Base-by-base conservation (phyloP, 2,797 vertebrate genomes). In the Poeciliopsis paucimaculata region DNA sequence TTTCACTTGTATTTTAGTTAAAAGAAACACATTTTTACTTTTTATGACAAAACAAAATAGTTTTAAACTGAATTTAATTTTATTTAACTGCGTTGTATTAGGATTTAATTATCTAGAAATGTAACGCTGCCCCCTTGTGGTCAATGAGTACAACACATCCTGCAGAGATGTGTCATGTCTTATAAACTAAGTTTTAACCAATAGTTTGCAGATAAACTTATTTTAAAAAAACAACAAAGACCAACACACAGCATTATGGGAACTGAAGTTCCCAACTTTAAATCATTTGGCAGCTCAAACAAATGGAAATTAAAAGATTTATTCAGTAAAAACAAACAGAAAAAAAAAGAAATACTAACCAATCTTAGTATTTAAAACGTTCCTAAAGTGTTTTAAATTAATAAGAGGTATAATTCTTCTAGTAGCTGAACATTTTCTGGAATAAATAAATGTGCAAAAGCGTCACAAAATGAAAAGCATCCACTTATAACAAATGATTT, bases 381-480 rank as follows among this genome's bases (percentile, higher is more conserved):
- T 68, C 12, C 23, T 31, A 84, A 86, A 85, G 13, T 43, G 12
- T 82, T 34, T 39, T 89, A 89, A 87, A 91, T 89, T 89, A 73
- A 90, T 51, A 88, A 91, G 90, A 36, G 0, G 71, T 28, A 2
- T 26, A 5, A 23, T 34, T 34, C 68, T 85, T 60, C 53, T 28
- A 10, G 46, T 43, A 18, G 46, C 45, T 11, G 9, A 64, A 64
- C 6, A 34, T 39, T 62, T 34, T 16, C 60, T 34, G 31, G 60
- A 62, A 34, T 16, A 16, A 34, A 34, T 39, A 39, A 64, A 28
- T 1, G 28, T 60, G 60, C 15, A 34, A 34, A 34, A 57, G 7
- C 51, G n/a, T 80, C 26, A 23, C 13, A 41, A 28, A 0, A 2
- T 78, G 36, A n/a, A 13, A n/a, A 31, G 11, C n/a, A 57, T 53